Conservation (phyloP, 2,797 vertebrate genomes). For the Pipistrellus nathusii region DNA sequence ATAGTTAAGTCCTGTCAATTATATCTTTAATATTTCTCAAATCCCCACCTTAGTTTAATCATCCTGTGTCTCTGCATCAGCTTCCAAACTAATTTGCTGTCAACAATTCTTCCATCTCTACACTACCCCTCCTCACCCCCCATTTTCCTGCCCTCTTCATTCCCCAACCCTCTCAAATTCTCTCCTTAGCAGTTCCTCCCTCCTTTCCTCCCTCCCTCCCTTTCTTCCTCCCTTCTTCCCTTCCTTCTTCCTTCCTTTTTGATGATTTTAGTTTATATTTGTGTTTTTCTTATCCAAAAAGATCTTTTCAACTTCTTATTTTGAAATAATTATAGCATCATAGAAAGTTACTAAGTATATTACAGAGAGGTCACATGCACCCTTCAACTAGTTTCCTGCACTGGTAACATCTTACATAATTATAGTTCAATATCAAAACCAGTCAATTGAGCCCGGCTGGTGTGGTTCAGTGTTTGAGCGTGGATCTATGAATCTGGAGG, state of each 20-base stretch:
- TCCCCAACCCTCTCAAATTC: not conserved
- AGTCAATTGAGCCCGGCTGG: not conserved
- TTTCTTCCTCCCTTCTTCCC: not conserved
- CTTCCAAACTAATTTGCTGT: not conserved
- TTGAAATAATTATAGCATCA: slow-evolving; percentile 6
- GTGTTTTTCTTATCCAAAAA: slow-evolving; percentile 7
- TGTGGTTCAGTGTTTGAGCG: too few species aligned
- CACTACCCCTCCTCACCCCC: too few species aligned
- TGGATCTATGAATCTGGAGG: too few species aligned
- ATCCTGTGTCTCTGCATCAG: not conserved
- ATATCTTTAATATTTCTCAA: not conserved
- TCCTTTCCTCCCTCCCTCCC: not conserved
- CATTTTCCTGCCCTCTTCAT: not conserved
- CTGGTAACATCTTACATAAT: not conserved
- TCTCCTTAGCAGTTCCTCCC: not conserved
- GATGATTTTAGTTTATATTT: slow-evolving; percentile 15
- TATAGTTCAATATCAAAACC: not conserved
- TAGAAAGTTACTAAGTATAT: slow-evolving; percentile 12
- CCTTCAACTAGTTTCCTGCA: not conserved
- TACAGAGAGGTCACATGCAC: not conserved
- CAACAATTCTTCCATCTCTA: not conserved
- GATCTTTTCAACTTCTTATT: not conserved
- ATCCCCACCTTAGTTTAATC: not conserved
- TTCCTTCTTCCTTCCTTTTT: not conserved
- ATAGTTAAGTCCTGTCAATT: not conserved